Evolutionary conservation across 2,797 vertebrate genomes (phyloP).

Genomic region (Malurus leucopterus): DNA sequence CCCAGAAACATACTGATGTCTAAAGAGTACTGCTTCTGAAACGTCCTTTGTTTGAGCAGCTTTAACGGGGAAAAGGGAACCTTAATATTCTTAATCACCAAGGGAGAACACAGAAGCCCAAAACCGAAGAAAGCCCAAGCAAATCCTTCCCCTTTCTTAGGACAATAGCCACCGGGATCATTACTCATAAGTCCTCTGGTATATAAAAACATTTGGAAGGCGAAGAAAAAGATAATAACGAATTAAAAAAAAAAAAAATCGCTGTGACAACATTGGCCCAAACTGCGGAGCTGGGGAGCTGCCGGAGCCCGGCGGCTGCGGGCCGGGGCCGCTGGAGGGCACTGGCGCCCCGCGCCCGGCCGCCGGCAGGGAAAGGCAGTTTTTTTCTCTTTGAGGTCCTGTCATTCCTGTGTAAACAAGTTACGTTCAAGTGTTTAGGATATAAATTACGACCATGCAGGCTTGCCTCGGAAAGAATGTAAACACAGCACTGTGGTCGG

Average conservation of each 20-base stretch:
- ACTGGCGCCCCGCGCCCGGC: constrained; percentile 23
- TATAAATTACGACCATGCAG: constrained; percentile 84
- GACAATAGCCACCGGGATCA: neutral
- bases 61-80: neutral
- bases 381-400: constrained; percentile 71
- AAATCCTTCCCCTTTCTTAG: neutral
- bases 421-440: constrained; percentile 83
- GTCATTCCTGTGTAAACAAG: constrained; percentile 83
- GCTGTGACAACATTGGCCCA: fast-evolving
- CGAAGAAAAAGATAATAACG: fast-evolving
- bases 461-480: constrained; percentile 82
- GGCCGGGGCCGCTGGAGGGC: constrained; percentile 64
- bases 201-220: neutral
- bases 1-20: neutral
- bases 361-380: constrained; percentile 3
- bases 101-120: neutral
- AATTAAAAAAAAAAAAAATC: fast-evolving
- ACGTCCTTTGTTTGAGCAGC: neutral
- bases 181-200: neutral
- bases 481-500: constrained; percentile 85
- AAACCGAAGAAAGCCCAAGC: neutral
- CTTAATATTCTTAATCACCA: neutral
- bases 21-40: neutral
- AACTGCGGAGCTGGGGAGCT: neutral
- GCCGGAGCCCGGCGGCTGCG: neutral